Percentiles rank a stretch among this genome's conserved stretches.
Evolutionary conservation across 2,113 vertebrate genomes (phyloP).

Genomic region (Siphamia tubifer): DNA sequence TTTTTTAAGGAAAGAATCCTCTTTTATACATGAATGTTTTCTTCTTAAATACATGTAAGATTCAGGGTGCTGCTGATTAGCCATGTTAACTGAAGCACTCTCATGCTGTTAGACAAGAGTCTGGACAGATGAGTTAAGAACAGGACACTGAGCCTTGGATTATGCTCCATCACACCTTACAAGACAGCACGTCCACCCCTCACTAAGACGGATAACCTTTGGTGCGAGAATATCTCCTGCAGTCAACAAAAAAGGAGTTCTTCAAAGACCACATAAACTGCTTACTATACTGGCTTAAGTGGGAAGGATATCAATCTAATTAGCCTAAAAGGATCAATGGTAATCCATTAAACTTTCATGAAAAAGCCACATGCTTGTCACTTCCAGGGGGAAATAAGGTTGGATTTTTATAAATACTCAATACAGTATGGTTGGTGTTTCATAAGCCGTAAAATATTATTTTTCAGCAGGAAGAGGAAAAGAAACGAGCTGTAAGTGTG

Average conservation of each 20-base stretch:
- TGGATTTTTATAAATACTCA: constrained; percentile 9
- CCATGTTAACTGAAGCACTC: background rate
- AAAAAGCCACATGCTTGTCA: constrained; percentile 30
- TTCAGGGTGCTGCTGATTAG: background rate
- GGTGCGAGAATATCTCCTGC: constrained; percentile 9
- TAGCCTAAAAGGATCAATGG: constrained; percentile 54
- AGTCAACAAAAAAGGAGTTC: constrained; percentile 3
- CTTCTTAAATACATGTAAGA: background rate
- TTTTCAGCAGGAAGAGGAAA: constrained; percentile 91
- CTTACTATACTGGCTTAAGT: constrained; percentile 34
- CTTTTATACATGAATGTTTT: background rate
- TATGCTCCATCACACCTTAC: constrained; percentile 6
- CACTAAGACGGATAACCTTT: constrained; percentile 3
- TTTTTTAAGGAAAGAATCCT: background rate
- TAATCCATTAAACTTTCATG: constrained; percentile 58
- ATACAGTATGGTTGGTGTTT: constrained; percentile 15
- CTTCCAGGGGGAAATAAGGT: constrained; percentile 4
- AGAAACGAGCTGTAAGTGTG: constrained; percentile 88
- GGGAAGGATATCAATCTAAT: constrained; percentile 56
- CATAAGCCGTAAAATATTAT: constrained; percentile 40
- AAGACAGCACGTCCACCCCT: background rate
- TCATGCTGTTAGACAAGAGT: background rate
- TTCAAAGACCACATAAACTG: constrained; percentile 29
- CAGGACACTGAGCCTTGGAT: background rate
- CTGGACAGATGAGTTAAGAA: background rate